These are phyloP conservation scores for Pyrgus malvae DNA, from an alignment of 2,888 invertebrate species.

Conservation along the genomic window DNA sequence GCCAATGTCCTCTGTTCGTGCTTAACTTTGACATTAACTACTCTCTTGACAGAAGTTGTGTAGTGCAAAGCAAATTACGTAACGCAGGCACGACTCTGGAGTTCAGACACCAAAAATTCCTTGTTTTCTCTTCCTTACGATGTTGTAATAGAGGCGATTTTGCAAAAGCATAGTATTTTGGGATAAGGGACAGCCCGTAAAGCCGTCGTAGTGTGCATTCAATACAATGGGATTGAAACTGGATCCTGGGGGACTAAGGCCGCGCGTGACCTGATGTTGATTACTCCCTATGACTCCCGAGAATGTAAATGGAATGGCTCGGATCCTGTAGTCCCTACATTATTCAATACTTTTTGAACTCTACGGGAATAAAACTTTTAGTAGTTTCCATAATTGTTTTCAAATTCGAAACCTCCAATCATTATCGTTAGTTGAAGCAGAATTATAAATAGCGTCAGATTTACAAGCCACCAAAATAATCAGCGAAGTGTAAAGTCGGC, in stretches of 20 bases:
- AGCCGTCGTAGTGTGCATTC: slow-evolving; percentile 22
- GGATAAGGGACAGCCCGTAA: slow-evolving; percentile 17
- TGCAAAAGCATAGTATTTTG: slow-evolving; percentile 11
- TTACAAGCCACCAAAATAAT: slow-evolving; percentile 11
- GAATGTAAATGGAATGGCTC: slow-evolving; percentile 30
- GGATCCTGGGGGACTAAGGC: slow-evolving; percentile 26
- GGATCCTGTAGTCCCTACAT: neutral
- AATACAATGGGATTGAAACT: slow-evolving; percentile 26
- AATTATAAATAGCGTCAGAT: neutral
- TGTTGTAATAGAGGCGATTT: slow-evolving; percentile 29
- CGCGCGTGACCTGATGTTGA: slow-evolving; percentile 51
- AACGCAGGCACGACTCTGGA: slow-evolving; percentile 32
- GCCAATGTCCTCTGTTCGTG: too few relatives aligned
- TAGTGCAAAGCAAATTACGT: slow-evolving; percentile 32
- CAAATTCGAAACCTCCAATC: too few relatives aligned
- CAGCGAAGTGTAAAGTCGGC: neutral
- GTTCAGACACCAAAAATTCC: slow-evolving; percentile 5
- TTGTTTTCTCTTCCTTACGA: slow-evolving; percentile 13
- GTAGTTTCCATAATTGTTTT: too few relatives aligned
- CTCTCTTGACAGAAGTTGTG: slow-evolving; percentile 11
- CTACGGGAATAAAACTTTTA: too few relatives aligned
- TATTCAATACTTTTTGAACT: slow-evolving; percentile 5
- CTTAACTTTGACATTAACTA: too few relatives aligned
- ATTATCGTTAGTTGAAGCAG: neutral
- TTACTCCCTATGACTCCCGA: slow-evolving; percentile 41